Evolutionary conservation across 2,797 vertebrate genomes (phyloP).

Genomic region (Sebastes hubbsi): DNA sequence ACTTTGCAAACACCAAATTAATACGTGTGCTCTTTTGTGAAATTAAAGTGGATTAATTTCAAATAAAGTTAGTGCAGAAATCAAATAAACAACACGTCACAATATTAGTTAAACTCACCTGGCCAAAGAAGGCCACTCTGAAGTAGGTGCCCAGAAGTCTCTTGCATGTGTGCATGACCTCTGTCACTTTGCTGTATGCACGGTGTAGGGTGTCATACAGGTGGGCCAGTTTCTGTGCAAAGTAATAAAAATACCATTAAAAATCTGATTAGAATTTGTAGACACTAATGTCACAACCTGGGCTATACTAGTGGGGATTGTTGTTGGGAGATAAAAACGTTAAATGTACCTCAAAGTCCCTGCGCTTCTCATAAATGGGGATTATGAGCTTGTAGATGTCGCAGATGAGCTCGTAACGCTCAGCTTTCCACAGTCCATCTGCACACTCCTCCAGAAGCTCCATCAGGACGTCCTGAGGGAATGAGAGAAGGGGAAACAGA

Average conservation of each 20-base stretch:
- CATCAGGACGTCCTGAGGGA: conserved; percentile 91
- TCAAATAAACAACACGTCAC: background rate
- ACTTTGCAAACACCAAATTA: background rate
- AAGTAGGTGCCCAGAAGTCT: conserved; percentile 96
- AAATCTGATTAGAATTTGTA: background rate
- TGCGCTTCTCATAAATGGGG: conserved; percentile 96
- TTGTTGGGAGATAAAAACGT: background rate
- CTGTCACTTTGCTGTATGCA: conserved; percentile 97
- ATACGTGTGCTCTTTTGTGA: background rate
- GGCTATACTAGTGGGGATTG: background rate
- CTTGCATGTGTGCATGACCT: conserved; percentile 97
- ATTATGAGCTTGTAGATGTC: conserved; percentile 98
- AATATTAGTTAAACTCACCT: conserved; percentile 80
- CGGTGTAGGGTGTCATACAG: conserved; percentile 96
- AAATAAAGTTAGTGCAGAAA: conserved; percentile 5
- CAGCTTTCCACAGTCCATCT: conserved; percentile 97
- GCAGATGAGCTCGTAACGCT: conserved; percentile 96
- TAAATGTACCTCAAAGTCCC: conserved; percentile 93
- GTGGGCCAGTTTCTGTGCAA: conserved; percentile 92
- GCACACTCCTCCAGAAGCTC: conserved; percentile 96
- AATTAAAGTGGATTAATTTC: background rate
- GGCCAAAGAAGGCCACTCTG: conserved; percentile 98
- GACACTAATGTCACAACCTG: background rate
- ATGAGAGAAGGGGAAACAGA: background rate
- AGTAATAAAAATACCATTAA: background rate